Percentiles rank a stretch among this genome's conserved stretches.
These are phyloP conservation scores for Ptilonorhynchus violaceus DNA, from an alignment of 2,113 vertebrate genomes.

Conservation along the genomic window DNA sequence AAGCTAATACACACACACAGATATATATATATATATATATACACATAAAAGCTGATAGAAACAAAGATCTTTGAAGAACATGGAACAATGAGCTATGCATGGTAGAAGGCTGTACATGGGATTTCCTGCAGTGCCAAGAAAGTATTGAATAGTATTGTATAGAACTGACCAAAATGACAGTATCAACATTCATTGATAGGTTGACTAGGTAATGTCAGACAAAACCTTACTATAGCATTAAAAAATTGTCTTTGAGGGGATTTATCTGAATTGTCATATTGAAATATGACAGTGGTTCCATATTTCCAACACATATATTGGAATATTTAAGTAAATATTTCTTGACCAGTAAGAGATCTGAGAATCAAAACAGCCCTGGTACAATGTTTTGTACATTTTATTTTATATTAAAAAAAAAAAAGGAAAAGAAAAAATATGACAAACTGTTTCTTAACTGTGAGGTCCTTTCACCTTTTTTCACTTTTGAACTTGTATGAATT, in stretches of 20 bases:
- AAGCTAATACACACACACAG: not conserved
- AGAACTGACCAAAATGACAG: not conserved
- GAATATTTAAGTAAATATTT: not conserved
- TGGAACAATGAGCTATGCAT: not conserved
- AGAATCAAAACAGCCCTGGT: not conserved
- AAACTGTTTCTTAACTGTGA: not conserved
- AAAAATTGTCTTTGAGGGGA: not conserved
- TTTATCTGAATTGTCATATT: not conserved
- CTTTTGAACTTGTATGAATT: not conserved
- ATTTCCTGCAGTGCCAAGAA: not conserved
- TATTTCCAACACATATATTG: not conserved
- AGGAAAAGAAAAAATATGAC: accelerated
- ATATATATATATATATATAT: not conserved
- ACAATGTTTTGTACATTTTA: not conserved
- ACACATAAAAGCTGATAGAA: not conserved
- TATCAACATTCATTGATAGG: not conserved
- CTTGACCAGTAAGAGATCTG: not conserved
- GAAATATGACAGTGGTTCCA: not conserved
- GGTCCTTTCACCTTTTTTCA: not conserved
- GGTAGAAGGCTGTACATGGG: not conserved
- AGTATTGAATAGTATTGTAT: not conserved
- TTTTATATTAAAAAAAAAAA: not conserved
- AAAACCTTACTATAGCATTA: not conserved
- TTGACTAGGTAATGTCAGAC: not conserved
- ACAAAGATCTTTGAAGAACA: not conserved